Base-by-base conservation (phyloP, 53 echinoderm and acorn worm genomes). In the Paelopatides confundens region DNA sequence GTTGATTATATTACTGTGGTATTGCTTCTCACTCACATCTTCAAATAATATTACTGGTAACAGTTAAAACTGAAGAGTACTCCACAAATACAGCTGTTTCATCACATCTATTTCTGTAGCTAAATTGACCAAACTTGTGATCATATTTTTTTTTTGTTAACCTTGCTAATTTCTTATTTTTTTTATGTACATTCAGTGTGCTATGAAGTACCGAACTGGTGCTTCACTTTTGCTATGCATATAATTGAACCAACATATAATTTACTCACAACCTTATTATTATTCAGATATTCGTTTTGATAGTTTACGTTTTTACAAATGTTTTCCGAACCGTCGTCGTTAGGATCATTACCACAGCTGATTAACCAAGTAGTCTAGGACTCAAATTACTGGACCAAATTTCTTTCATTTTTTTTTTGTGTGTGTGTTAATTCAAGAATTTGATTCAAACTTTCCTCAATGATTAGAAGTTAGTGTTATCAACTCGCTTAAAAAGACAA, bases 161-260 rank as follows among this genome's bases (percentile, higher is more conserved):
- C 40, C 15, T 74, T 74, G 46, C 39, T 46, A 15, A 58, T 39
- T 74, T 35, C 13, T 11, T 15, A 35, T 35, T n/a, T n/a, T 68
- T 31, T 13, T 10, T 18, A 35, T 68, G 18, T 74, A 74, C 27
- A 74, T 71, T 74, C 74, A 74, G 74, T 74, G 74, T 74, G 74
- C 74, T 74, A 74, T 36, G 26, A 74, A 74, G 74, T 74, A 26
- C 74, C 74, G 18, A 1, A 40, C 21, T 39, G 39, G 74, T 46
- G 31, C 11, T 74, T 46, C 74, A 74, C 40, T 40, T n/a, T 74
- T 74, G 39, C 74, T 74, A 74, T 74, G 74, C 74, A 74, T 32
- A 69, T 27, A 58, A 58, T 18, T 6, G 40, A 74, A 43, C 74
- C 74, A 74, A 27, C 46, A 74, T 39, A 46, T 28, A 74, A 68